Base-by-base conservation (phyloP, 2,113 vertebrate genomes). In the Pseudopodoces humilis region DNA sequence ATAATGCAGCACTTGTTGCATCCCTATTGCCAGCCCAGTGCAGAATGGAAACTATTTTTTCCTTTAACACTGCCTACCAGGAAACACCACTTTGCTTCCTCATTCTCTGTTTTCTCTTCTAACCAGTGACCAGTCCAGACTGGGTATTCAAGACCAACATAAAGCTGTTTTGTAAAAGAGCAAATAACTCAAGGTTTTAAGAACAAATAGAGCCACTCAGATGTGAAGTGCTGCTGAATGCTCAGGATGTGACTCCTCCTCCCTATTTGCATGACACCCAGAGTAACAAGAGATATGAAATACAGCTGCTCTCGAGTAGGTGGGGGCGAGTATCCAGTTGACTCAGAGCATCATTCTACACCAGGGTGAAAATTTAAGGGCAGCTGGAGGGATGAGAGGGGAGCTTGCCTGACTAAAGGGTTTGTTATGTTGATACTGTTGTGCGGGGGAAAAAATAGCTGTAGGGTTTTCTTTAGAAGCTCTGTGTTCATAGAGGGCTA, bases 381-480 rank as follows among this genome's bases (percentile, higher is more conserved):
- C 75, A 95, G 82, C 63, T 90, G 75, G 59, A 63, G 71, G 47
- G 71, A 77, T 1, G 0, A 89, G 91, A 65, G 59, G 50, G 55
- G 59, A 90, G 64, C 90, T 81, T 88, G 64, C 44, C 60, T 88
- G 64, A 83, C 52, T 70, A 24, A 92, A 77, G 62, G 41, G 68
- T 80, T 93, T 93, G 68, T 67, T 95, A 67, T 94, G 88, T 67
- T 75, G 93, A 76, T 76, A n/a, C 17, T 58, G 82, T 33, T 82
- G 39, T 11, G 64, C 0, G 1, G 44, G 58, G 39, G 71, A 4
- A 25, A 35, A 83, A 77, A 91, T 85, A 88, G 86, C 96, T 96
- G 85, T 44, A 90, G 68, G 94, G 76, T 83, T 88, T 95, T 93
- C 92, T 94, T 95, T 56, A 96, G 92, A 96, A 92, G 80, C 27